phyloP scores from a whole-genome alignment of 2,888 invertebrate species.

The Osmoderma eremita region DNA sequence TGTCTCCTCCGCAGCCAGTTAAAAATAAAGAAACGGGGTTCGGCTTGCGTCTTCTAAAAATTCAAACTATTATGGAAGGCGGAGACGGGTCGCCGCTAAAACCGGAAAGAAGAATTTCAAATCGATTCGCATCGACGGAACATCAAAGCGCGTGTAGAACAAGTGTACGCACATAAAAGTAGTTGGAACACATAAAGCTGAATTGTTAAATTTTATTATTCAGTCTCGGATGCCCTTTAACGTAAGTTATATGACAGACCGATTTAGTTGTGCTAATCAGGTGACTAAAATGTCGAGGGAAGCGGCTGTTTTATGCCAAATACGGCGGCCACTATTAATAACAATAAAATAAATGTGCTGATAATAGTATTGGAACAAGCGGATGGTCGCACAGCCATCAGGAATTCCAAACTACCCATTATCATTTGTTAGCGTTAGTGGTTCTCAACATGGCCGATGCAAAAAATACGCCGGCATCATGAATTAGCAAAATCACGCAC shows the following conservation, averaged over 20 bases:
- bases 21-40: constrained; percentile 11
- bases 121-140: constrained; percentile 52
- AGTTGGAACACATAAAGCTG: constrained; percentile 57
- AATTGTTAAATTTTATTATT: constrained; percentile 62
- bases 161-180: constrained; percentile 51
- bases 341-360: constrained; percentile 66
- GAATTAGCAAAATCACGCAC: constrained; percentile 54
- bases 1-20: background rate
- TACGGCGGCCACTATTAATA: constrained; percentile 64
- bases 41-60: constrained; percentile 23
- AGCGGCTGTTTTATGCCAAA: constrained; percentile 61
- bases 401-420: constrained; percentile 63
- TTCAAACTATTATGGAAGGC: constrained; percentile 32
- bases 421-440: constrained; percentile 62
- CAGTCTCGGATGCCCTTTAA: constrained; percentile 54
- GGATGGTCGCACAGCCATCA: constrained; percentile 58
- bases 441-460: constrained; percentile 34
- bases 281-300: constrained; percentile 62
- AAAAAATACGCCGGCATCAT: constrained; percentile 44
- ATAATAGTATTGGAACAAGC: constrained; percentile 63
- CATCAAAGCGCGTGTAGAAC: constrained; percentile 56
- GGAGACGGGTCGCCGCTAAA: constrained; percentile 29
- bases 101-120: constrained; percentile 46
- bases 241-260: constrained; percentile 60
- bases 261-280: constrained; percentile 60